Percentiles rank a stretch among this genome's conserved stretches.
Evolutionary conservation across 2,888 invertebrate genomes (phyloP).

Genomic region (Leptarthrus brevirostris): DNA sequence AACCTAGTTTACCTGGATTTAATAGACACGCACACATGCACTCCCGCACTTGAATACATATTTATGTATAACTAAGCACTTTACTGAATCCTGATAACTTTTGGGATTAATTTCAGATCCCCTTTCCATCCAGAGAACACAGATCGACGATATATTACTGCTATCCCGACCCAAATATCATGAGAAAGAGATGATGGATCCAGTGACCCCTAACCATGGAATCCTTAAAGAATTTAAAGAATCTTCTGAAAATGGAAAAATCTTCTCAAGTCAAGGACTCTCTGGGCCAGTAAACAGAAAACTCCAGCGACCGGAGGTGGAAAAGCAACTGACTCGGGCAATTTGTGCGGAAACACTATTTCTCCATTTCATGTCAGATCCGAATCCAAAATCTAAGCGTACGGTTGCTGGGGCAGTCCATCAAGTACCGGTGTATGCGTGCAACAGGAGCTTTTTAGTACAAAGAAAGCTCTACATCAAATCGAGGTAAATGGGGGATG

Average conservation of each 20-base stretch:
- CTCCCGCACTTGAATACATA: slow-evolving; percentile 20
- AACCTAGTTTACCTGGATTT: slow-evolving; percentile 28
- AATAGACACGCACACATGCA: slow-evolving; percentile 11
- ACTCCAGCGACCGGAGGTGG: slow-evolving; percentile 20
- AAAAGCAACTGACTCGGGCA: slow-evolving; percentile 49
- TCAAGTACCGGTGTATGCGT: slow-evolving; percentile 12
- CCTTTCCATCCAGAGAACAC: background rate
- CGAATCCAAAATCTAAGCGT: background rate
- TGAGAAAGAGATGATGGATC: slow-evolving; percentile 15
- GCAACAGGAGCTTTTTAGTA: slow-evolving; percentile 25
- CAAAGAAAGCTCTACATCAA: slow-evolving; percentile 6
- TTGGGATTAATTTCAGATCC: slow-evolving; percentile 14
- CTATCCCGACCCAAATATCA: background rate
- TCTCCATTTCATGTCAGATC: slow-evolving; percentile 13
- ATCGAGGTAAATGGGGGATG: slow-evolving; percentile 32
- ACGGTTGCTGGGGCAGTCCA: slow-evolving; percentile 12
- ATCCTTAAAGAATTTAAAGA: slow-evolving; percentile 13
- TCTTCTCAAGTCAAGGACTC: slow-evolving; percentile 24
- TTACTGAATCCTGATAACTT: slow-evolving; percentile 18
- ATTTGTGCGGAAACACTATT: slow-evolving; percentile 50
- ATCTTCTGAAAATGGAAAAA: slow-evolving; percentile 12
- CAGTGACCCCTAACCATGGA: slow-evolving; percentile 33
- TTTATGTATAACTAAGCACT: slow-evolving; percentile 30
- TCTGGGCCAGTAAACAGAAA: slow-evolving; percentile 20
- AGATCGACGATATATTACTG: background rate